Conservation (phyloP, 2,113 vertebrate genomes). For the Actinemys pallida region DNA sequence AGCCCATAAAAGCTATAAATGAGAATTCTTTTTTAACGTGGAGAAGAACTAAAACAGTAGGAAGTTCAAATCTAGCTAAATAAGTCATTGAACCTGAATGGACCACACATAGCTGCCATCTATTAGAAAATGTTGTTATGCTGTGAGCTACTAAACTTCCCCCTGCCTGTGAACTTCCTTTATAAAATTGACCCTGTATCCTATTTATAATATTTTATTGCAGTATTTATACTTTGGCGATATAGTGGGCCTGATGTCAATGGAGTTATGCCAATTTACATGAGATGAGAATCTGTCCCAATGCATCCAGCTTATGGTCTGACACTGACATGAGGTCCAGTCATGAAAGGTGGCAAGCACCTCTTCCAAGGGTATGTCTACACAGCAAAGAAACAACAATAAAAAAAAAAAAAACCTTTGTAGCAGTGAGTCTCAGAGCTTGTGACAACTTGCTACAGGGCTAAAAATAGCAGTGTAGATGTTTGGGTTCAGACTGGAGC, state of each 20-base stretch:
- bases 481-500: background rate
- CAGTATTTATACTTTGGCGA: background rate
- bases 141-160: background rate
- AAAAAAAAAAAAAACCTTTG: too few species aligned
- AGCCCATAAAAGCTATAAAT: background rate
- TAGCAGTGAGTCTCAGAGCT: background rate
- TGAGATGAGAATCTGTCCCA: background rate
- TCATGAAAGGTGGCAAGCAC: background rate
- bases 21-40: too few species aligned
- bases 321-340: background rate
- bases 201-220: background rate
- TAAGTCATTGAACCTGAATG: background rate
- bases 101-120: accelerated
- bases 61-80: background rate
- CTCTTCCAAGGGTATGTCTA: background rate
- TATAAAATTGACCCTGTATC: background rate
- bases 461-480: background rate
- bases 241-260: background rate
- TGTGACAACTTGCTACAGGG: background rate
- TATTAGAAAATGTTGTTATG: background rate
- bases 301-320: constrained; percentile 1
- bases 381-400: background rate
- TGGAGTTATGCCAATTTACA: background rate
- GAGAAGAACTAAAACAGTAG: background rate
- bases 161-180: background rate